Base-by-base conservation (phyloP, 2,113 vertebrate genomes). In the Ictidomys tridecemlineatus region DNA sequence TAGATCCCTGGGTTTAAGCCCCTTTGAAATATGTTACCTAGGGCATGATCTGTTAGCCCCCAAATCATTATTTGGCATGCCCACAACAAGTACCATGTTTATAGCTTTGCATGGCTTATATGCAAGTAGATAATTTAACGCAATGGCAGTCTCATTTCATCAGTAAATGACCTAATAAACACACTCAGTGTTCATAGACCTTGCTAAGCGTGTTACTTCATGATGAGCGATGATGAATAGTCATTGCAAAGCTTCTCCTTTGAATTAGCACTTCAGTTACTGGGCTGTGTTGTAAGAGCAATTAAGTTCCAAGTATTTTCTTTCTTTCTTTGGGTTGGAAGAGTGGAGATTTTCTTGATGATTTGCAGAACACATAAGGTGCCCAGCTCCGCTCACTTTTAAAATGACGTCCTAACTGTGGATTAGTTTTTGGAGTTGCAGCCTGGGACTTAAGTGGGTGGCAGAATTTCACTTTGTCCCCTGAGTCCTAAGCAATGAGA, bases 11-110 rank as follows among this genome's bases (percentile, higher is more conserved):
- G 48, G 1, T 61, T 79, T 91, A 79, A 91, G 37, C 30, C 3
- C 11, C n/a, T 61, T 87, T 84, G n/a, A 77, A 58, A 42, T 76
- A 20, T 34, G 45, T 89, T 61, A 76, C 39, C 80, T 86, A 84
- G 56, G 69, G 69, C 39, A 76, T 39, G 20, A 58, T 53, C 11
- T 77, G 37, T 8, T 90, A 73, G 12, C 24, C 37, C 6, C 37
- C n/a, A 85, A 42, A 85, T 63, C 3, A 34, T 12, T 94, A 39
- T 77, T 65, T 83, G 13, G 37, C 34, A 5, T 69, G n/a, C 85
- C 24, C 20, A 9, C 34, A 26, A 45, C 53, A 45, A 58, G 56
- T 17, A n/a, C 26, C 16, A 3, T 88, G 26, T 90, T 58, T 53
- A 14, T 85, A 17, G 13, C 17, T 5, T 79, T 56, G 12, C 10